Conservation (phyloP, 37 sponge, comb jelly and placozoan genomes). For the Eunapius fragilis region DNA sequence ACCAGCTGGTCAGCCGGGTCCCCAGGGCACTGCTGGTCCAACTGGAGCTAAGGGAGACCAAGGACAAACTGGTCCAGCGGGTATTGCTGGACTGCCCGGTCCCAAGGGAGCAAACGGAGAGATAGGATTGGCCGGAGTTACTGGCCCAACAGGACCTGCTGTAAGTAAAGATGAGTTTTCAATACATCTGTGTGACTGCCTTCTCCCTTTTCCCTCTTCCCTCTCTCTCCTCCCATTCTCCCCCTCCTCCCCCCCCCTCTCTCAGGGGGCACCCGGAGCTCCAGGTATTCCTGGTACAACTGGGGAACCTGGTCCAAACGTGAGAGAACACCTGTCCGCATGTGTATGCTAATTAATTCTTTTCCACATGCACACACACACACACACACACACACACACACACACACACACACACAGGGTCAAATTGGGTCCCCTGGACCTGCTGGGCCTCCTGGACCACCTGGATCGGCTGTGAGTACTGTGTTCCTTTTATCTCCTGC, state of each 20-base stretch:
- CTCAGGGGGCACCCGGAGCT: not conserved
- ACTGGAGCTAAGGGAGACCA: conserved; percentile 48
- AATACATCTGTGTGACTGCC: not conserved
- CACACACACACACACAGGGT: conserved; percentile 11
- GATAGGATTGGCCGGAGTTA: conserved; percentile 41
- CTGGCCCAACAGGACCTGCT: conserved; percentile 55
- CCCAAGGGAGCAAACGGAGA: conserved; percentile 58
- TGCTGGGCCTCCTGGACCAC: not conserved
- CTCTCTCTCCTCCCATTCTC: not conserved
- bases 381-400: no score
- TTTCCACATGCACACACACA: no score
- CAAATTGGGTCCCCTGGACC: conserved; percentile 44
- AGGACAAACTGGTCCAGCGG: conserved; percentile 48
- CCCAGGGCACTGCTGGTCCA: conserved; percentile 29
- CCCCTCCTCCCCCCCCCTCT: not conserved
- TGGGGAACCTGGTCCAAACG: conserved; percentile 59
- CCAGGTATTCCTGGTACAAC: conserved; percentile 22
- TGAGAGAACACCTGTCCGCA: not conserved
- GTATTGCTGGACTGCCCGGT: conserved; percentile 50
- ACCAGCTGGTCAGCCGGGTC: conserved; percentile 45
- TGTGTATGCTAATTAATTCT: not conserved
- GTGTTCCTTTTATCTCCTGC: not conserved
- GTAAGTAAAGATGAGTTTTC: conserved; percentile 22
- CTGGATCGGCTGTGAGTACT: not conserved
- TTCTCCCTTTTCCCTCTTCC: no score